Base-by-base conservation (phyloP, 2,888 invertebrate species). In the Diabrotica balteata region DNA sequence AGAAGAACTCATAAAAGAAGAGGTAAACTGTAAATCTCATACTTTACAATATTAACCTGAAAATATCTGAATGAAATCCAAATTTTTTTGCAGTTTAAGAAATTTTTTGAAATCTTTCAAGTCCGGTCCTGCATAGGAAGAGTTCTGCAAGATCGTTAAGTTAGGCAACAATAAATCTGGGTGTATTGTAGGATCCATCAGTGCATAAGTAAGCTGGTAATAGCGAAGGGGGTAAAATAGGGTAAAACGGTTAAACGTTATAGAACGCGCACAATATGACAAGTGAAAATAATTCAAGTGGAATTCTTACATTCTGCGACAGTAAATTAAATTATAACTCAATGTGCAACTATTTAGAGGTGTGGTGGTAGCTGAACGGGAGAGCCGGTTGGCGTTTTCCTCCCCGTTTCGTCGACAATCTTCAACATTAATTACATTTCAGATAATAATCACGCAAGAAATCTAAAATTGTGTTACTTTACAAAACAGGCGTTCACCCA, bases 121-220 rank as follows among this genome's bases (percentile, higher is more conserved):
- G 17, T 45, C 55, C 55, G 55, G 45, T 44, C 44, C 44, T 9
- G 45, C 11, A 45, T 47, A 69, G 50, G 58, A 44, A 58, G 54
- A 66, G 63, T 68, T 67, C 69, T 69, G 67, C 70, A 72, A 75
- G 75, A 77, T 76, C 76, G 78, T 77, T 73, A 75, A 77, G 74
- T 76, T 78, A 71, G 72, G 72, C 73, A 78, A 80, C 80, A 80
- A 81, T 82, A 81, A 81, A 81, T 81, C 80, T 81, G 78, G 78
- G 79, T 78, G 80, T 79, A 81, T 81, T 82, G 82, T 82, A 80
- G 78, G 79, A 79, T 74, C 79, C 82, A 82, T 81, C 81, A 78
- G 81, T 81, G 83, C 82, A 82, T 82, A 78, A 82, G 80, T 83
- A 83, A 83, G 81, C 81, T 80, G 78, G 81, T 81, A 82, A 82